A percentile compares a stretch with the other conserved stretches of the same genome.
Conservation (phyloP, 2,888 invertebrate species). For the Morpho helenor region DNA sequence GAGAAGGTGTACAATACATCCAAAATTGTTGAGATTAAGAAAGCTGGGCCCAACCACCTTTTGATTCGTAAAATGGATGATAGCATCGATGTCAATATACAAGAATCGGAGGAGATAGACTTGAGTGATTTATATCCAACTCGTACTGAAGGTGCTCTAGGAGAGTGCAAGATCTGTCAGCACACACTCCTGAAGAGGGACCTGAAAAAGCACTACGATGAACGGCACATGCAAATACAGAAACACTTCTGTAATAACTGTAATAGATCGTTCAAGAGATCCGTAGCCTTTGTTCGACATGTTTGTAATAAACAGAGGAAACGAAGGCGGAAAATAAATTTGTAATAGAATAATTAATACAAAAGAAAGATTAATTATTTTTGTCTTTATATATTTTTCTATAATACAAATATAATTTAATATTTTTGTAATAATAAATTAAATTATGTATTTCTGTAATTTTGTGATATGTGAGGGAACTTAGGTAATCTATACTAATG, state of each 20-base stretch:
- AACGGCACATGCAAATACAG: constrained; percentile 9
- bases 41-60: constrained; percentile 38
- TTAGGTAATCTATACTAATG: too few species aligned
- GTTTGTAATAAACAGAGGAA: constrained; percentile 6
- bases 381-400: too few species aligned
- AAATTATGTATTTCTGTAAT: too few species aligned
- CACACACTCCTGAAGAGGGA: constrained; percentile 9
- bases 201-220: constrained; percentile 24
- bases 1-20: constrained; percentile 48
- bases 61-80: constrained; percentile 39
- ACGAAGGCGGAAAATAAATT: background rate
- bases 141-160: background rate
- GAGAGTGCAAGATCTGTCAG: constrained; percentile 20
- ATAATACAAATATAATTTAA: too few species aligned
- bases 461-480: too few species aligned
- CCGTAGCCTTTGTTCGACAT: constrained; percentile 13
- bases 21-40: constrained; percentile 46
- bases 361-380: too few species aligned
- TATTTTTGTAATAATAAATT: too few species aligned
- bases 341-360: too few species aligned
- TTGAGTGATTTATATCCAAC: constrained; percentile 35
- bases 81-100: constrained; percentile 31
- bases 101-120: constrained; percentile 34
- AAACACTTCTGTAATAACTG: constrained; percentile 17
- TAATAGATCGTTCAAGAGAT: constrained; percentile 15